Evolutionary conservation across 2,888 invertebrate genomes (phyloP), one percentile per base, ranked within the genome.

Genomic region (Phyllotreta striolata): DNA sequence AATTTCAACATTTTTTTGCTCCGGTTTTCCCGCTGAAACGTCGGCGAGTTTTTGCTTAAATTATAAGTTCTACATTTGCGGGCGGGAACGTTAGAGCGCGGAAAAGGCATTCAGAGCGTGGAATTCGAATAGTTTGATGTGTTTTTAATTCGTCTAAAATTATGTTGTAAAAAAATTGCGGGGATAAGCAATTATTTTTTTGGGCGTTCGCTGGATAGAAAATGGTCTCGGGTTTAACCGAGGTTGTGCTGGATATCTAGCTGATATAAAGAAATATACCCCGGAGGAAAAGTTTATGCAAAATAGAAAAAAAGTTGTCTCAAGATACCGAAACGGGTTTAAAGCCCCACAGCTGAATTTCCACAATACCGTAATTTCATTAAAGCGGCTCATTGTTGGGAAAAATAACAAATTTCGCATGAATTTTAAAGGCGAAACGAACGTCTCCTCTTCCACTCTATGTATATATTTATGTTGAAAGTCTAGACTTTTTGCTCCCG

Each of bases 361-460:
- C 66, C 59, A 66, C 59, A 66, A 52, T 49, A 52, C 60, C 40
- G 51, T 66, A 59, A 66, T 66, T 66, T 66, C 56, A 63, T 66
- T 60, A 63, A 38, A 46, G 58, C 46, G 40, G 7, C 24, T 56
- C 55, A 46, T 60, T 66, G 59, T 55, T 60, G 44, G 40, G 24
- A 59, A 63, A 60, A 63, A 51, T 49, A 63, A 59, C 55, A 39
- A 63, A 56, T 64, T 64, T 60, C 40, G 51, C 55, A 10, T 55
- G 64, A 60, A 51, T 60, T 55, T 62, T 43, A 58, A 54, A 39
- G 52, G 55, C 54, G 37, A 60, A 56, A 51, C 34, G 55, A 51
- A 56, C 60, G 35, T 8, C 37, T 55, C 37, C 40, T 34, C 52
- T 46, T 51, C 58, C 49, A 51, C 49, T 55, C 34, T 60, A 56